phyloP scores from a whole-genome alignment of 2,797 vertebrate genomes.

The Lepilemur ruficaudatus region DNA sequence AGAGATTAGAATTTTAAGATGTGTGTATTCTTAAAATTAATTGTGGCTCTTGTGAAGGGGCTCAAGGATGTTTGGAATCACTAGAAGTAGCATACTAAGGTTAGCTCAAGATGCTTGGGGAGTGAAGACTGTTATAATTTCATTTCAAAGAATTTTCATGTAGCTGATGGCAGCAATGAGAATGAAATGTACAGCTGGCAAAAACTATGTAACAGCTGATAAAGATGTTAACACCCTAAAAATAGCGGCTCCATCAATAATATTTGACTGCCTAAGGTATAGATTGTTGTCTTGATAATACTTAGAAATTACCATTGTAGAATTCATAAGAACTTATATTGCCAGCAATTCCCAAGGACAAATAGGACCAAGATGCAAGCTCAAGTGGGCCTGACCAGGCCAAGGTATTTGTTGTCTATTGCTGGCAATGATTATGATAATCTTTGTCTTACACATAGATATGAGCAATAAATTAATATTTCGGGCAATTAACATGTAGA shows the following conservation, averaged over 20 bases:
- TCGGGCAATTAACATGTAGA: background rate
- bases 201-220: background rate
- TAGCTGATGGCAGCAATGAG: background rate
- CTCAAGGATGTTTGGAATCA: background rate
- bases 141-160: background rate
- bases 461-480: background rate
- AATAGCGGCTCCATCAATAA: background rate
- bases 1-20: constrained; percentile 38
- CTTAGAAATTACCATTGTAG: background rate
- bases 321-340: background rate
- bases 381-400: background rate
- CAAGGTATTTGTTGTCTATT: background rate
- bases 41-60: background rate
- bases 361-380: background rate
- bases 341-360: background rate
- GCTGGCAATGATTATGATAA: background rate
- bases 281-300: background rate
- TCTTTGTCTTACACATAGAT: background rate
- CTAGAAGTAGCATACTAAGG: background rate
- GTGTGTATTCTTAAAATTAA: constrained; percentile 14
- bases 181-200: background rate
- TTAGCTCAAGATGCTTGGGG: background rate
- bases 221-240: background rate
- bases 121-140: constrained; percentile 26
- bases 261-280: background rate